phyloP scores from a whole-genome alignment of 2,888 invertebrate genomes.

The Meiosimyza decipiens region DNA sequence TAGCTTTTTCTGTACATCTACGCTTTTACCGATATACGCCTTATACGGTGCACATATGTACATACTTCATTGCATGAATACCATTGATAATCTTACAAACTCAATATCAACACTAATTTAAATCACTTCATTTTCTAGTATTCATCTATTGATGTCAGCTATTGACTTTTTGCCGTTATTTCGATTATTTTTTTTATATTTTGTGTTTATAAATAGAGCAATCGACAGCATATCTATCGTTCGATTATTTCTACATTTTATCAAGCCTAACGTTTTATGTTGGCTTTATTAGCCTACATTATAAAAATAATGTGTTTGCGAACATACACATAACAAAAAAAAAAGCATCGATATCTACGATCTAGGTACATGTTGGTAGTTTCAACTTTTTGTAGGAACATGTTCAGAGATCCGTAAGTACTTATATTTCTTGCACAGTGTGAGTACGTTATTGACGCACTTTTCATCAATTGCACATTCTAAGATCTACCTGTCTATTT shows the following conservation, averaged over 20 bases:
- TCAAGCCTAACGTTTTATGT: background rate
- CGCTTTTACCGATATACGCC: too few relatives aligned
- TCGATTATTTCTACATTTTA: background rate
- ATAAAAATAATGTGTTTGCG: background rate
- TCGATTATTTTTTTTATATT: background rate
- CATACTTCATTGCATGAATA: too few relatives aligned
- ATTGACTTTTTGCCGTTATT: too few relatives aligned
- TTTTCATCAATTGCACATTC: too few relatives aligned
- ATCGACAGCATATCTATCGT: background rate
- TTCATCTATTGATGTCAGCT: too few relatives aligned
- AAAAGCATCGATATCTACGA: background rate
- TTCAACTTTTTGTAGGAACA: background rate
- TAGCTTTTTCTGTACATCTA: too few relatives aligned
- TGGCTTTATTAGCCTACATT: conserved; percentile 11
- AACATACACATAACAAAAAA: too few relatives aligned
- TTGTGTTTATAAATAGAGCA: background rate
- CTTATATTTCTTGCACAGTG: background rate
- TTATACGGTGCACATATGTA: too few relatives aligned
- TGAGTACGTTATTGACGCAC: background rate
- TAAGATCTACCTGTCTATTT: too few relatives aligned
- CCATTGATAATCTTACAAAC: too few relatives aligned
- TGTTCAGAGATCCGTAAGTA: background rate
- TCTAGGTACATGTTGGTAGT: background rate
- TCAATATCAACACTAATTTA: too few relatives aligned
- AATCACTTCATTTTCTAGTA: too few relatives aligned